phyloP scores from a whole-genome alignment of 2,888 invertebrate species.

The Rotaria sp. region DNA sequence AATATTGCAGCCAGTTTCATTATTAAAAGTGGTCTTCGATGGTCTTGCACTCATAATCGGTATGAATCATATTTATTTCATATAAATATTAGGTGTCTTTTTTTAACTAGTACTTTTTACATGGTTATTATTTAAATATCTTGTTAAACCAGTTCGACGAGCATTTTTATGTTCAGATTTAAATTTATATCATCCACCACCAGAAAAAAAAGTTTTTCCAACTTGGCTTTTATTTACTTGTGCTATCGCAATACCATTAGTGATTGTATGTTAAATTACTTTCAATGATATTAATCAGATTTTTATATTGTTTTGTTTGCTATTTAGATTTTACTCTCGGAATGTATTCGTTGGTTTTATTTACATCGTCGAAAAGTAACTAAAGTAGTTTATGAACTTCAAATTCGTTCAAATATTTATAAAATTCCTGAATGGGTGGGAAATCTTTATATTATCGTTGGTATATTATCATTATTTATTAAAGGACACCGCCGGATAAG shows the following conservation, averaged over 20 bases:
- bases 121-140: slow-evolving; percentile 24
- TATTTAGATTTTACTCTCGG: neutral
- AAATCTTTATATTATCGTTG: slow-evolving; percentile 34
- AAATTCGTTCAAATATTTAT: neutral
- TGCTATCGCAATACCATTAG: neutral
- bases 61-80: neutral
- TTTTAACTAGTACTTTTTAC: neutral
- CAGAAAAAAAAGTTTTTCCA: slow-evolving; percentile 3
- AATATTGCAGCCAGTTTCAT: neutral
- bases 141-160: slow-evolving; percentile 8
- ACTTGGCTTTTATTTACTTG: neutral
- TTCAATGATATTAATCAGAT: no score
- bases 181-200: neutral
- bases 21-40: neutral
- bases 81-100: no score
- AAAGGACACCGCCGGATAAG: no score
- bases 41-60: neutral
- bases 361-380: neutral
- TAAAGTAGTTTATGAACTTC: neutral
- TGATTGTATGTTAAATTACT: neutral
- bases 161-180: slow-evolving; percentile 28
- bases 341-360: slow-evolving; percentile 16
- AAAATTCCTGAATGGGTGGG: slow-evolving; percentile 35
- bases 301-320: neutral
- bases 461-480: no score